A percentile compares a stretch with the other conserved stretches of the same genome.
Evolutionary conservation across 2,888 invertebrate species (phyloP).

Genomic region (Nysson spinosus): DNA sequence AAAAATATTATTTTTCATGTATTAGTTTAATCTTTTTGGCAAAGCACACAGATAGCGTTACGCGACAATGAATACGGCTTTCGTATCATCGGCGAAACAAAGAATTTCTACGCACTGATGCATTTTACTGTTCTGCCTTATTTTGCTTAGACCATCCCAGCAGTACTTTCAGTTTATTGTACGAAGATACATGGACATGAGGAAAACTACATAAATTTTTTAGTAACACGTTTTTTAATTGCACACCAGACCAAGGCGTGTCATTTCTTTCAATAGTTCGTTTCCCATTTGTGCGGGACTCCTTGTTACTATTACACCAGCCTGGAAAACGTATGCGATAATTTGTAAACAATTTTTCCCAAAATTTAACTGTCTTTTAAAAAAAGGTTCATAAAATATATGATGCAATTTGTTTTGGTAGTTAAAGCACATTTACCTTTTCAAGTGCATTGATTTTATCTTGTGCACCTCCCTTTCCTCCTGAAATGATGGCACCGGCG

Average conservation of each 20-base stretch:
- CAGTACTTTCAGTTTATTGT: constrained; percentile 64
- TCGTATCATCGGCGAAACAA: constrained; percentile 20
- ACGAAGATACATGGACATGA: constrained; percentile 68
- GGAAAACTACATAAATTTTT: constrained; percentile 70
- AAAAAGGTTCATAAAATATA: no score
- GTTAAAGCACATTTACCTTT: no score
- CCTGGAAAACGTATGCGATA: constrained; percentile 76
- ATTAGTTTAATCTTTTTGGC: constrained; percentile 9
- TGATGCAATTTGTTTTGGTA: no score
- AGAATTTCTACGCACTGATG: constrained; percentile 25
- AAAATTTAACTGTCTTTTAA: no score
- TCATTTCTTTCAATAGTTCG: constrained; percentile 93
- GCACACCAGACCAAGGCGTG: constrained; percentile 82
- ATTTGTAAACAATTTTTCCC: not conserved
- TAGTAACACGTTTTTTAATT: constrained; percentile 58
- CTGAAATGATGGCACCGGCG: constrained; percentile 99
- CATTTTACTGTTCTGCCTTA: constrained; percentile 32
- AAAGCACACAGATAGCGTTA: constrained; percentile 16
- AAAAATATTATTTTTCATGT: constrained; percentile 35
- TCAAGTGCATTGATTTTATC: constrained; percentile 98
- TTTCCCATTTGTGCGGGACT: constrained; percentile 98
- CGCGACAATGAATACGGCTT: constrained; percentile 14
- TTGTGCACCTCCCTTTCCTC: constrained; percentile 98
- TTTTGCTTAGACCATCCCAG: constrained; percentile 27
- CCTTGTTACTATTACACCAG: constrained; percentile 95